Conservation (phyloP, 2,888 invertebrate genomes). For the Drosophila atripex region DNA sequence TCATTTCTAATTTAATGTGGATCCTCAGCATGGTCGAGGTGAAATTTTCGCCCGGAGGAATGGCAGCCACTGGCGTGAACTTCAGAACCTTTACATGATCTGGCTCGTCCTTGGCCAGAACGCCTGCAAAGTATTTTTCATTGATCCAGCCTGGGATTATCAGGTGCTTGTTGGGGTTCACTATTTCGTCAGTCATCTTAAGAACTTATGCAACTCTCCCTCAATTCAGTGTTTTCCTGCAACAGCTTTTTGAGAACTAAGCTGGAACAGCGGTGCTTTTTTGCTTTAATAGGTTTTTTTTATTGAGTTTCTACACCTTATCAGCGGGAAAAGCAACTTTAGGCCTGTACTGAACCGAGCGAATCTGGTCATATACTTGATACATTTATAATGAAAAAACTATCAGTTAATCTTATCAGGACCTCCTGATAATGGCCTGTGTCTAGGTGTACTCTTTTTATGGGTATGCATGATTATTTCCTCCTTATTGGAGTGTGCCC, state of each 20-base stretch:
- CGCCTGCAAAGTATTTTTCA: slow-evolving; percentile 64
- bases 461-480: background rate
- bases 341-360: background rate
- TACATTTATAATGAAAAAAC: background rate
- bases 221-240: slow-evolving; percentile 1
- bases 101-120: slow-evolving; percentile 68
- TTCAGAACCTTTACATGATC: slow-evolving; percentile 57
- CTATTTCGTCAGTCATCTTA: slow-evolving; percentile 42
- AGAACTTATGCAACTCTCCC: background rate
- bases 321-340: slow-evolving; percentile 3
- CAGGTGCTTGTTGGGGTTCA: slow-evolving; percentile 71
- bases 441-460: background rate
- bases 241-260: slow-evolving; percentile 14
- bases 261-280: background rate
- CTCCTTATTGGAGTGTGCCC: background rate
- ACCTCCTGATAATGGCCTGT: background rate
- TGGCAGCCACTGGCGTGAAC: slow-evolving; percentile 73
- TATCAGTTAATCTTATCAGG: slow-evolving; percentile 4
- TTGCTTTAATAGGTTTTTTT: slow-evolving; percentile 5
- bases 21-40: slow-evolving; percentile 79
- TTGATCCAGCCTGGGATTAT: slow-evolving; percentile 74
- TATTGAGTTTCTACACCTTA: slow-evolving; percentile 3
- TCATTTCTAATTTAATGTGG: slow-evolving; percentile 69
- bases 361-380: background rate
- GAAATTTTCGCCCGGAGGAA: slow-evolving; percentile 80